phyloP scores from a whole-genome alignment of 2,113 vertebrate genomes.

The Himantopus leucocephalus region DNA sequence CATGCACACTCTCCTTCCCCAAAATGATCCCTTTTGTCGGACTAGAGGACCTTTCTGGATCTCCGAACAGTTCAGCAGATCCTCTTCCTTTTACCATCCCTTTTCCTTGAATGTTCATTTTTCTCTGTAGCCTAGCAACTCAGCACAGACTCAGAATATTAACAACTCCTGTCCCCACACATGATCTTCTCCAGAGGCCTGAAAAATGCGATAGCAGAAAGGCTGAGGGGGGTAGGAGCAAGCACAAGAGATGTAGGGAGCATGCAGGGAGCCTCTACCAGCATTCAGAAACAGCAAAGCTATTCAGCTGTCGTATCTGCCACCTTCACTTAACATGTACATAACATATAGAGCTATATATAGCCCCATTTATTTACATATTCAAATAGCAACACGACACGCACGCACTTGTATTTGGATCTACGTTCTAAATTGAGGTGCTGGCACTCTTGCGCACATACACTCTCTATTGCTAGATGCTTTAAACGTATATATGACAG shows the following conservation, averaged over 20 bases:
- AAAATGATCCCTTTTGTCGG: background rate
- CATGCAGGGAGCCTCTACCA: background rate
- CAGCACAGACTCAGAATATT: constrained; percentile 62
- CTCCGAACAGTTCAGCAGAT: constrained; percentile 44
- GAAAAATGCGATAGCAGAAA: constrained; percentile 24
- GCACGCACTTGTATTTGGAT: background rate
- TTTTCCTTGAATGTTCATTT: constrained; percentile 68
- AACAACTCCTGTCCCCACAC: constrained; percentile 59
- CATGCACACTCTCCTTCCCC: background rate
- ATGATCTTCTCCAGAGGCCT: constrained; percentile 49
- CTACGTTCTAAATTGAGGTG: constrained; percentile 26
- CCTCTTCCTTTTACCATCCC: constrained; percentile 33
- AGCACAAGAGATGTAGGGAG: background rate
- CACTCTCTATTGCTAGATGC: background rate
- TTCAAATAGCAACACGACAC: constrained; percentile 24
- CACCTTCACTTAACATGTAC: constrained; percentile 47
- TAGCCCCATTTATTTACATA: constrained; percentile 54
- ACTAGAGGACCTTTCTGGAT: background rate
- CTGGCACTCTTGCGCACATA: background rate
- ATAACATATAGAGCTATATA: constrained; percentile 42
- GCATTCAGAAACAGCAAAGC: constrained; percentile 17
- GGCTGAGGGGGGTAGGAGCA: background rate
- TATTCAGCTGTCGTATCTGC: constrained; percentile 38
- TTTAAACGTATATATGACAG: constrained; percentile 22
- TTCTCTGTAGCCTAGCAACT: constrained; percentile 70